phyloP scores from a whole-genome alignment of 2,888 invertebrate species.

The Mycalesis mineus region DNA sequence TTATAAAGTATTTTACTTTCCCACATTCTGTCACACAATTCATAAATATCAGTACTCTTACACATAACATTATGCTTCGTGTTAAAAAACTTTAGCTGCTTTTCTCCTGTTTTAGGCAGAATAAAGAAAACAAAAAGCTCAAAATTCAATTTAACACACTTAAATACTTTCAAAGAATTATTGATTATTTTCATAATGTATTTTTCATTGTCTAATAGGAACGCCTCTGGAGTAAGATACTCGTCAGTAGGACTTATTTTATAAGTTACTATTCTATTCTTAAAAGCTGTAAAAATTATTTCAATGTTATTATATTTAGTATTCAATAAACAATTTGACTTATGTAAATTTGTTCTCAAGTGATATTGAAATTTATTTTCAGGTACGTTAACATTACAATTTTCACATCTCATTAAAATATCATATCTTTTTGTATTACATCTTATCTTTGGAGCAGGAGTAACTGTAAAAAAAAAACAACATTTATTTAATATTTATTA shows the following conservation, averaged over 20 bases:
- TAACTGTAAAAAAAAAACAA: not conserved
- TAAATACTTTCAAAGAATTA: conserved; percentile 11
- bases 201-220: conserved; percentile 9
- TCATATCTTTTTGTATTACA: too few relatives aligned
- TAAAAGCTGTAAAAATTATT: conserved; percentile 25
- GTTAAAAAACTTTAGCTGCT: conserved; percentile 22
- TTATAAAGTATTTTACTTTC: too few relatives aligned
- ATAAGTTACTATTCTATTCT: conserved; percentile 26
- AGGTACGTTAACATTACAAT: not conserved
- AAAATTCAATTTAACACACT: conserved; percentile 20
- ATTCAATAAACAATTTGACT: not conserved
- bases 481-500: not conserved
- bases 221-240: conserved; percentile 14
- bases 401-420: too few relatives aligned
- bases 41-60: not conserved
- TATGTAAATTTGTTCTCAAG: not conserved
- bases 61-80: conserved; percentile 2
- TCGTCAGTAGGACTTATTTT: conserved; percentile 16
- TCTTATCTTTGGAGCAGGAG: not conserved
- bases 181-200: conserved; percentile 12
- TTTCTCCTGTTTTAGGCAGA: conserved; percentile 6
- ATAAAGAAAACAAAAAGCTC: conserved; percentile 17
- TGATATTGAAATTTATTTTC: not conserved
- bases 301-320: conserved; percentile 15
- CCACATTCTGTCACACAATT: too few relatives aligned